Base-by-base conservation (phyloP, 2,888 invertebrate genomes). In the Netelia inedita region DNA sequence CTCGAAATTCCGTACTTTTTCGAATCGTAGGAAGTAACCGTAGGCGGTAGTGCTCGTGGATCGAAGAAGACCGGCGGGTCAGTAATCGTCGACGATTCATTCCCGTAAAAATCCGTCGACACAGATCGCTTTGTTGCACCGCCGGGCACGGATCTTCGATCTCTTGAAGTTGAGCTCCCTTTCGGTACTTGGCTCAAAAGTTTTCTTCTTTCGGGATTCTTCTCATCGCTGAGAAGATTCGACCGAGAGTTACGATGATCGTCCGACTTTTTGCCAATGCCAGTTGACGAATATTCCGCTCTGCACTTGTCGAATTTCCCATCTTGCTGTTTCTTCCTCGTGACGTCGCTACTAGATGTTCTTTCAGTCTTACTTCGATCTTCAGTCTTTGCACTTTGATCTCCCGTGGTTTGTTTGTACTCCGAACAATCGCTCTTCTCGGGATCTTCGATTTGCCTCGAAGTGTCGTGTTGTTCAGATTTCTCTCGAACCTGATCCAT, bases 41-140 rank as follows among this genome's bases (percentile, higher is more conserved):
- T 76, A 35, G 86, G 83, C 21, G 82, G 80, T 23, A 78, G 83
- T n/a, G 61, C 68, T 55, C 79, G 59, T 1, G 78, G 46, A 73
- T 84, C 57, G 10, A 59, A 71, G 9, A 66, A 21, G 23, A 82
- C 80, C 0, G 82, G 46, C 0, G 61, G 72, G 6, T 84, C 85
- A 1, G 88, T 89, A 5, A 83, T 83, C 1, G 85, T 88, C 10
- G 86, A 86, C 1, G 85, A 85, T 61, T 46, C 74, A 10, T 21
- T 66, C 9, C 16, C 10, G 2, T 28, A 35, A 35, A 50, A 50
- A 28, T 73, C 50, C 8, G n/a, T n/a, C 2, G 11, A n/a, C 35
- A 9, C 28, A 8, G 63, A 63, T 63, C n/a, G 46, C n/a, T 2
- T 6, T 6, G n/a, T 55, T 0, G 59, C 16, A 16, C 69, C 43